Evolutionary conservation across 2,113 vertebrate species (phyloP), one percentile per base, ranked within the genome.

Genomic region (Eidolon helvum): DNA sequence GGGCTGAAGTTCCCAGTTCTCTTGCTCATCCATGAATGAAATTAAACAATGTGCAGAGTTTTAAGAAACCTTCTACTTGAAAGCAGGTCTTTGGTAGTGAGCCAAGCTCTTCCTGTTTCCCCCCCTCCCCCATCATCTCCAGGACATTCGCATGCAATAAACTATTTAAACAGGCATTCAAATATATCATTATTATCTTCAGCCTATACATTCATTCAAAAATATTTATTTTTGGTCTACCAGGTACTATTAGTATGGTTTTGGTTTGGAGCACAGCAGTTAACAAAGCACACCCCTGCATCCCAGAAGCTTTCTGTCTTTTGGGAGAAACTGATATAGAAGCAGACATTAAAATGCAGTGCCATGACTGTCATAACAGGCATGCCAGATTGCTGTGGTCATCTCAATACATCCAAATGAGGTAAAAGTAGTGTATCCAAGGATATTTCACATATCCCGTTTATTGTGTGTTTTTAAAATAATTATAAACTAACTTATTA

Each of bases 1-100:
- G 10, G 11, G 59, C 33, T 93, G 78, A 93, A 63, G 10, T 74
- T 78, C 5, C 50, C 75, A 57, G 10, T 68, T 77, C 45, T 95
- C 11, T n/a, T 96, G 59, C 48, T 96, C 53, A 78, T 57, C 59
- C 45, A 72, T 80, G 80, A 89, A 75, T 96, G 35, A 94, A 95
- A 95, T 95, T 87, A 95, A 96, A 80, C 14, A 85, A 72, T 61
- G 33, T 12, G 15, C 9, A 90, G 50, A 10, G 50, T 69, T 92
- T n/a, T 26, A 33, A 21, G 85, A 87, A 74, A 8, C 4, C 9
- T 24, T 90, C 38, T 95, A 14, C 10, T 53, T 57, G 45, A 87
- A 87, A 78, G 4, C 26, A 30, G 14, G 74, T 40, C 15, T 93
- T 82, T 80, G 14, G 15, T 35, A 86, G 43, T 63, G 35, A 83